phyloP scores from a whole-genome alignment of 2,113 vertebrate genomes.

The Malurus elegans region DNA sequence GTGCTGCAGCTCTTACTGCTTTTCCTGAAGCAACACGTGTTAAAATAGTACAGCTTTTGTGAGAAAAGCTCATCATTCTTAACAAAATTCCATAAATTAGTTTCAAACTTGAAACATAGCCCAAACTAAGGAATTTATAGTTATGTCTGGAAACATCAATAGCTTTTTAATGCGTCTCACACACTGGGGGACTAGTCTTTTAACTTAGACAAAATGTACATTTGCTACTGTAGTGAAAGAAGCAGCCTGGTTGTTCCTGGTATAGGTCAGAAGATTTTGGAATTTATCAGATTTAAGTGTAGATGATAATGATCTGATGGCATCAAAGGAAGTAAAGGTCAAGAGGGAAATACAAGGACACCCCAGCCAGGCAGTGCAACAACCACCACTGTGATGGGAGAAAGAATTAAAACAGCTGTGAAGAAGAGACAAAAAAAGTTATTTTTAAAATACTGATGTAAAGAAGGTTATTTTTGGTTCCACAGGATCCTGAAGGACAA shows the following conservation, averaged over 20 bases:
- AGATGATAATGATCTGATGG: not conserved
- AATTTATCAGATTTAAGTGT: not conserved
- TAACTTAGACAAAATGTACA: not conserved
- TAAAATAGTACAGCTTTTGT: not conserved
- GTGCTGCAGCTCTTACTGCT: not conserved
- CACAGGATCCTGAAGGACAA: slow-evolving; percentile 87
- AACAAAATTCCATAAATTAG: not conserved
- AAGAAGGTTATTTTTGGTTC: not conserved
- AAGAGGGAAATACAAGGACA: not conserved
- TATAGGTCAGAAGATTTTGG: not conserved
- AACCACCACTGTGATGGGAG: not conserved
- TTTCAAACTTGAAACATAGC: not conserved
- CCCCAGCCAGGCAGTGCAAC: not conserved
- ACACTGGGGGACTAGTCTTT: fast-evolving
- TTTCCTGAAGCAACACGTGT: not conserved
- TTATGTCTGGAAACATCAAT: not conserved
- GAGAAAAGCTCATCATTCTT: not conserved
- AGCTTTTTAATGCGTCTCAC: not conserved
- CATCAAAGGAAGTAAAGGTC: not conserved
- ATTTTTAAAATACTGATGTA: not conserved
- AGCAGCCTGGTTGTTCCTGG: not conserved
- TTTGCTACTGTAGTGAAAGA: not conserved
- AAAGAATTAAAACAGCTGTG: not conserved
- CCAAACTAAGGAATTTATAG: not conserved
- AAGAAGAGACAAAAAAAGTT: not conserved